Conservation (phyloP, 2,888 invertebrate species). For the Gnatocerus cornutus region DNA sequence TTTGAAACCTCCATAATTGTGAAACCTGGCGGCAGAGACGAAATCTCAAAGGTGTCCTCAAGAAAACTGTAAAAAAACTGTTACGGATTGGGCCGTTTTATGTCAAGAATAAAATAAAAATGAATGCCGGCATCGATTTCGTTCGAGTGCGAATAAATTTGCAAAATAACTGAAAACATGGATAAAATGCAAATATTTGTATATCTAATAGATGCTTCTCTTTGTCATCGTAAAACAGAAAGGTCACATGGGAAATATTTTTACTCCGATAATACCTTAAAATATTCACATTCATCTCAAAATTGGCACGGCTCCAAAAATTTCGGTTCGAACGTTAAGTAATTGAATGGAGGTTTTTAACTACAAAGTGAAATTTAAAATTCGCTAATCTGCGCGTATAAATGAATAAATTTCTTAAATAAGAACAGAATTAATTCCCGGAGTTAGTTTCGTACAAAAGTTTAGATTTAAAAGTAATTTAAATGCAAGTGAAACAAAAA, state of each 20-base stretch:
- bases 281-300: conserved; percentile 28
- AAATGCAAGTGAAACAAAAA: conserved; percentile 41
- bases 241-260: conserved; percentile 36
- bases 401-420: conserved; percentile 11
- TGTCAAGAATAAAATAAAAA: conserved; percentile 18
- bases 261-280: conserved; percentile 18
- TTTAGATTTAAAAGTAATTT: conserved; percentile 44
- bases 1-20: too few species aligned
- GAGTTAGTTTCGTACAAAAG: conserved; percentile 16
- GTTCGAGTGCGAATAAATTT: conserved; percentile 24
- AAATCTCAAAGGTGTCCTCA: background rate
- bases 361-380: conserved; percentile 16
- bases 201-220: conserved; percentile 35
- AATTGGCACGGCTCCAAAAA: conserved; percentile 28
- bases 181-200: conserved; percentile 36
- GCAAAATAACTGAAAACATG: conserved; percentile 20
- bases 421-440: conserved; percentile 17
- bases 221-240: conserved; percentile 28
- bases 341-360: conserved; percentile 30
- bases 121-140: conserved; percentile 12
- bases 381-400: conserved; percentile 1
- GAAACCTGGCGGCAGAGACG: background rate
- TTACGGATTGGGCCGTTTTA: conserved; percentile 18
- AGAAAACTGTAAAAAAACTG: conserved; percentile 17
- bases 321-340: conserved; percentile 17